Conservation (phyloP, 2,113 vertebrate genomes). For the Willisornis vidua region DNA sequence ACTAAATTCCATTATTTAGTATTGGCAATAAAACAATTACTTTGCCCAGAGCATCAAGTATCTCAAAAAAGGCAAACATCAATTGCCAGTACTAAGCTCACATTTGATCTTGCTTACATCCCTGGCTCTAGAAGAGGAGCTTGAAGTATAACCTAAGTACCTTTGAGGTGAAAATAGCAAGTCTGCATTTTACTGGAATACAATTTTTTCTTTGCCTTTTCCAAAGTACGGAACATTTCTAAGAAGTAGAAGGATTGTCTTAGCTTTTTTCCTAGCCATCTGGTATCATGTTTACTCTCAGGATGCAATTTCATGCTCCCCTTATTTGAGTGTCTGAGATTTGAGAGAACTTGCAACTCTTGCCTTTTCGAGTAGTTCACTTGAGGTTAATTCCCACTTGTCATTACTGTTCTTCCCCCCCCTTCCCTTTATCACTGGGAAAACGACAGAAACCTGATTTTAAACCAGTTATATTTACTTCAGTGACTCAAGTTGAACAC, state of each 20-base stretch:
- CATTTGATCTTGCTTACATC: not conserved
- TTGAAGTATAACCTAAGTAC: not conserved
- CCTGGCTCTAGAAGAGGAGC: not conserved
- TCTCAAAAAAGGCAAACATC: not conserved
- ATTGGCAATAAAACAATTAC: not conserved
- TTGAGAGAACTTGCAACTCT: not conserved
- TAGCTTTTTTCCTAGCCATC: not conserved
- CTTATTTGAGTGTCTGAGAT: not conserved
- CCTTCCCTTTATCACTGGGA: not conserved
- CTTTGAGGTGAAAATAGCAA: not conserved
- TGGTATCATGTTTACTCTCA: not conserved
- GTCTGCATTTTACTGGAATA: not conserved
- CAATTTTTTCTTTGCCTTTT: not conserved
- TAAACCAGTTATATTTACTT: not conserved
- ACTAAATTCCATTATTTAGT: not conserved
- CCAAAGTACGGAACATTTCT: not conserved
- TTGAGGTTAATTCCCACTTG: not conserved
- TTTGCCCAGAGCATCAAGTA: not conserved
- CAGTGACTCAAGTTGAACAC: accelerated
- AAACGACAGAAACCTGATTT: not conserved
- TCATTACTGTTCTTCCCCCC: not conserved
- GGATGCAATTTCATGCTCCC: not conserved
- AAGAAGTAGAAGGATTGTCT: not conserved
- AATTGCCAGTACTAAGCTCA: not conserved
- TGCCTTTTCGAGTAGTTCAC: not conserved